Evolutionary conservation across 2,113 vertebrate species (phyloP).

Genomic region (Cyphomyrus plagiostoma): DNA sequence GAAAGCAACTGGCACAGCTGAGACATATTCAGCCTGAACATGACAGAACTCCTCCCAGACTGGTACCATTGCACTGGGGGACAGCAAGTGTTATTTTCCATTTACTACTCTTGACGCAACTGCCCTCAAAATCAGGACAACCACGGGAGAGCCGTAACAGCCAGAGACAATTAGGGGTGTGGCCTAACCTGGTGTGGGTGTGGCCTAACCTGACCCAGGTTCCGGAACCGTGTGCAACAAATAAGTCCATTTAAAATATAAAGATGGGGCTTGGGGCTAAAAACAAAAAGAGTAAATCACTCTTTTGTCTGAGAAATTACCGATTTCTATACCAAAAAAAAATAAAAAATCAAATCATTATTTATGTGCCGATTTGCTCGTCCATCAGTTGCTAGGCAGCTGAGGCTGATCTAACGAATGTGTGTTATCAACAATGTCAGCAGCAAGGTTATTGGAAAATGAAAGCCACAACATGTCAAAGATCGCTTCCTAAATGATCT

Average conservation of each 20-base stretch:
- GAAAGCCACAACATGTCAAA: neutral
- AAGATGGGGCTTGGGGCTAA: neutral
- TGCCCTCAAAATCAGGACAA: neutral
- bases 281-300: neutral
- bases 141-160: neutral
- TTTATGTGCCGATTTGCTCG: neutral
- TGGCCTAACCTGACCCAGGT: neutral
- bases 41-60: neutral
- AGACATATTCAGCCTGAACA: neutral
- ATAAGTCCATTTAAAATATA: neutral
- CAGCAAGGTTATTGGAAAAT: neutral
- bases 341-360: neutral
- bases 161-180: neutral
- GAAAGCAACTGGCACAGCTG: neutral
- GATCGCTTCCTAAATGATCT: neutral
- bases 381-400: constrained; percentile 10
- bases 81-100: neutral
- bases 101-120: neutral
- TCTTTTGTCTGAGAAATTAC: neutral
- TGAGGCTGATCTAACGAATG: neutral
- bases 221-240: neutral
- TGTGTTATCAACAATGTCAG: constrained; percentile 1
- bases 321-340: neutral
- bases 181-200: neutral
- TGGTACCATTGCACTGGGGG: neutral